Base-by-base conservation (phyloP, 2,888 invertebrate species). In the Cataglyphis cursor region DNA sequence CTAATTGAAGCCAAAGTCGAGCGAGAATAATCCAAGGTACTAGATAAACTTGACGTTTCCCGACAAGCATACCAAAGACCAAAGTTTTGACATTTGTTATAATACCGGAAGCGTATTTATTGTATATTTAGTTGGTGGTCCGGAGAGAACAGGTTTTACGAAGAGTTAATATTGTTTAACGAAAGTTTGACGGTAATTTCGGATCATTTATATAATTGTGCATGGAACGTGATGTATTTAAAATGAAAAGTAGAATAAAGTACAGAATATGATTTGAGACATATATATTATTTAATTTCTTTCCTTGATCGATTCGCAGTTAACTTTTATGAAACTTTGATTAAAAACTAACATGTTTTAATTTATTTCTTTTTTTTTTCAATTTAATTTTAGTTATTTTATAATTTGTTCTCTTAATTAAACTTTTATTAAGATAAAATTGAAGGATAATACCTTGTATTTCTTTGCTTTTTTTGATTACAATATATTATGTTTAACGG, bases 11-110 rank as follows among this genome's bases (percentile, higher is more conserved):
- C 12, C 21, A 44, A 72, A 80, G 44, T 70, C 12, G 48, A 12
- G 70, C 31, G 24, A 44, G 44, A 41, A 44, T 48, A 78, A 78
- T 78, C 44, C 31, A 59, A 24, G 31, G 59, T 70, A 44, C 44
- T 41, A 70, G 57, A 31, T 59, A 59, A 78, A 68, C 70, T 78
- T 76, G 38, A 65, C 24, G 54, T 66, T 76, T 66, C 48, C n/a
- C 41, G n/a, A 28, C 31, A 35, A 70, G n/a, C 54, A 38, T 21
- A 31, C n/a, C 15, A 9, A 68, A 41, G 68, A 57, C 31, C 21
- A 18, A 18, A 35, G 21, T 68, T 78, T 57, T 12, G 15, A 21
- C 12, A 78, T 59, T 21, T 28, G 59, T 72, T 80, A n/a, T 1
- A 48, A 72, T 48, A 59, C 10, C 21, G 1, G 10, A 15, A 44